Conservation (phyloP, 2,113 vertebrate species). For the Corydoras sp. region DNA sequence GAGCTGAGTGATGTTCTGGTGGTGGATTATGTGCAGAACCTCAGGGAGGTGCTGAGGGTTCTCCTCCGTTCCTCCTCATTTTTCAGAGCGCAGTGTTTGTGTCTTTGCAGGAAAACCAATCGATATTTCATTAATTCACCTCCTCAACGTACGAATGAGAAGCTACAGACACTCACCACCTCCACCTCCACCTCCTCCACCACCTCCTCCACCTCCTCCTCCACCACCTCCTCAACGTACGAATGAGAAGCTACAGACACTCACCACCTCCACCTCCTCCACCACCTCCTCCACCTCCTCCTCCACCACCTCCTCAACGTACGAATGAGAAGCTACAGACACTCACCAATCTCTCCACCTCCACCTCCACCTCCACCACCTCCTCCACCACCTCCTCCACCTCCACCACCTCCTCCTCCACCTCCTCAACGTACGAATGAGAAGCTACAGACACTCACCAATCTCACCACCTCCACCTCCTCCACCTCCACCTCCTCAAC, state of each 20-base stretch:
- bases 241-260: constrained; percentile 9
- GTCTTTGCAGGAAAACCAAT: constrained; percentile 41
- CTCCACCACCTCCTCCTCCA: neutral
- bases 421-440: constrained; percentile 26
- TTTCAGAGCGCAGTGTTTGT: constrained; percentile 35
- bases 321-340: constrained; percentile 17
- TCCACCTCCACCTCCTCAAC: constrained; percentile 1
- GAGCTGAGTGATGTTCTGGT: too few species aligned
- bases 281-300: too few species aligned
- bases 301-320: constrained; percentile 4
- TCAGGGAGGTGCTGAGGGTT: too few species aligned
- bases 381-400: neutral
- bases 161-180: too few species aligned
- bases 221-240: neutral
- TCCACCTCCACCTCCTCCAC: too few species aligned
- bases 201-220: too few species aligned
- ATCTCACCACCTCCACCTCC: too few species aligned
- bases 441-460: neutral
- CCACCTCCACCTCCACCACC: neutral
- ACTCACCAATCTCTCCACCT: too few species aligned
- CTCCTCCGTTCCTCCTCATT: constrained; percentile 15
- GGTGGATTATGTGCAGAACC: too few species aligned
- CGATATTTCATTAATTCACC: constrained; percentile 48
- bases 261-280: too few species aligned
- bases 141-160: constrained; percentile 31